Evolutionary conservation across 2,113 vertebrate species (phyloP).

Genomic region (Cinclus cinclus): DNA sequence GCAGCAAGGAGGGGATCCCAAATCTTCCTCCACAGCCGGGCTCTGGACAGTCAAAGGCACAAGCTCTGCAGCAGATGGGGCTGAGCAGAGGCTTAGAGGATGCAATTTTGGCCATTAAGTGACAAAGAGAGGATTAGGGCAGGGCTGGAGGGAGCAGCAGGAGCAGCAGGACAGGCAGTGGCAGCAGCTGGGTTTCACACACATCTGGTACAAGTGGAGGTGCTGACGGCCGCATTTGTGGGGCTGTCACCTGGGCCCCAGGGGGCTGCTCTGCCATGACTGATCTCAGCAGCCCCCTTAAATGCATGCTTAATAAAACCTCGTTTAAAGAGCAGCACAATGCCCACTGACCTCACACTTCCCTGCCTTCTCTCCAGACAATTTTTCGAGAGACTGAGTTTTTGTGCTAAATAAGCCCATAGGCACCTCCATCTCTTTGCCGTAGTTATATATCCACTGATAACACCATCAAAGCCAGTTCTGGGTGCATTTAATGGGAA

Average conservation of each 20-base stretch:
- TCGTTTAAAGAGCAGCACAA: not conserved
- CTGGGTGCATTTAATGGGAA: not conserved
- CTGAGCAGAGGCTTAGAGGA: not conserved
- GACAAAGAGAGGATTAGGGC: not conserved
- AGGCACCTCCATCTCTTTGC: not conserved
- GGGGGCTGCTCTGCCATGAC: not conserved
- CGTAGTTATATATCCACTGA: not conserved
- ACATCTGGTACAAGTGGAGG: fast-evolving
- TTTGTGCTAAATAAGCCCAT: not conserved
- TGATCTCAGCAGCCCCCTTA: not conserved
- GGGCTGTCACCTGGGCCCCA: fast-evolving
- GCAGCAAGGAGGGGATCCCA: not conserved
- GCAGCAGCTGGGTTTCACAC: fast-evolving
- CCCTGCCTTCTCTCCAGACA: not conserved
- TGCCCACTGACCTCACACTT: not conserved
- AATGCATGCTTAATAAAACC: not conserved
- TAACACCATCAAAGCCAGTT: not conserved
- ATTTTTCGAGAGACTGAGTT: not conserved
- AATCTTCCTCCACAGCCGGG: fast-evolving
- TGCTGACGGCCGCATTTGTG: fast-evolving
- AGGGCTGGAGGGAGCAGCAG: not conserved
- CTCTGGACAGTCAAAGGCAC: fast-evolving
- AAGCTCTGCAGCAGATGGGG: fast-evolving
- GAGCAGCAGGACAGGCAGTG: not conserved
- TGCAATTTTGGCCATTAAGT: not conserved